phyloP scores from a whole-genome alignment of 2,797 vertebrate genomes.

The Sebastes dallii region DNA sequence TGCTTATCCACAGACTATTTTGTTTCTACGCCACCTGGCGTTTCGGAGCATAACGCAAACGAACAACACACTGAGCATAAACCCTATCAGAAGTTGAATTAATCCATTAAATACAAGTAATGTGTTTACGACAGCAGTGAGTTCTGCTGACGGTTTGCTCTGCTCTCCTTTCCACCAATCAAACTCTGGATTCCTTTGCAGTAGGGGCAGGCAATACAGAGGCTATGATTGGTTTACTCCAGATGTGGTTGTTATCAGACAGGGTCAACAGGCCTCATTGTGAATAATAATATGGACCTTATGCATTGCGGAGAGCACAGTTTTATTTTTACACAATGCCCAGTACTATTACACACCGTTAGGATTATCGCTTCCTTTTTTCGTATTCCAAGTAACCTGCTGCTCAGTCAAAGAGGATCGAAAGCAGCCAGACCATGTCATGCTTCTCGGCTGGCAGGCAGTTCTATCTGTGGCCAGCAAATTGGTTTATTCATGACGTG shows the following conservation, averaged over 20 bases:
- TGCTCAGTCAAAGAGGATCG: conserved; percentile 7
- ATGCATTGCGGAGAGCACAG: neutral
- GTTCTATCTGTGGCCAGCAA: conserved; percentile 6
- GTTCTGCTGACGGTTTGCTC: neutral
- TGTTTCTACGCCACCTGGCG: too few species aligned
- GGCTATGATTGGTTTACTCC: neutral
- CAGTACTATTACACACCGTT: neutral
- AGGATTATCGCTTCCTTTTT: neutral
- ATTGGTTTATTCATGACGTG: conserved; percentile 34
- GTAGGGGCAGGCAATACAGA: neutral
- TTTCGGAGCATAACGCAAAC: too few species aligned
- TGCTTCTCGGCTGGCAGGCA: neutral
- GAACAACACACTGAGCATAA: too few species aligned
- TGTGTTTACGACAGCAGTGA: neutral
- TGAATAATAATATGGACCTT: conserved; percentile 18
- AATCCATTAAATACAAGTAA: neutral
- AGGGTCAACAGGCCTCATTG: neutral
- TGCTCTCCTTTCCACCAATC: neutral
- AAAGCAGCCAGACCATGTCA: conserved; percentile 2
- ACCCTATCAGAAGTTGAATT: neutral
- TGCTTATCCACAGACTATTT: too few species aligned
- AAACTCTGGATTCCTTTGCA: neutral
- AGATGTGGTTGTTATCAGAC: neutral
- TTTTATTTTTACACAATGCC: neutral
- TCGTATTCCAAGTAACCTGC: neutral